Conservation (phyloP, 2,797 vertebrate species). For the Anabacerthia variegaticeps region DNA sequence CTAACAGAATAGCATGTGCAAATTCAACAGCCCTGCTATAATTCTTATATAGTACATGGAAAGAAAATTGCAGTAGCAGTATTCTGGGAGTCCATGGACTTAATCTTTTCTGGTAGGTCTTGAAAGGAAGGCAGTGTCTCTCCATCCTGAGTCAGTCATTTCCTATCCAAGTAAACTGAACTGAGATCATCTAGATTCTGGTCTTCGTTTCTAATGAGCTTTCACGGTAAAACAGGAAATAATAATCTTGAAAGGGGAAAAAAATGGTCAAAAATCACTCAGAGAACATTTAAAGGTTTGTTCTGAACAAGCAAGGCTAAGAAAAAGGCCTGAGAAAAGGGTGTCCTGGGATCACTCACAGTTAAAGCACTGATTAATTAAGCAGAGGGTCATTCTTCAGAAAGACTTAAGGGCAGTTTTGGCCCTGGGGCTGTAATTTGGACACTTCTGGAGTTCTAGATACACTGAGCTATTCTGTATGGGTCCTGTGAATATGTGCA, state of each 20-base stretch:
- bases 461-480: constrained; percentile 65
- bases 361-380: constrained; percentile 61
- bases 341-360: constrained; percentile 66
- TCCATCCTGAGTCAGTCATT: constrained; percentile 38
- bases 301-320: constrained; percentile 60
- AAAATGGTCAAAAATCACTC: constrained; percentile 69
- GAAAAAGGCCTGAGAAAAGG: constrained; percentile 65
- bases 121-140: constrained; percentile 63
- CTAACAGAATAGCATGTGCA: constrained; percentile 24
- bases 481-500: constrained; percentile 48
- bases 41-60: constrained; percentile 2
- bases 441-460: constrained; percentile 69
- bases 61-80: constrained; percentile 61
- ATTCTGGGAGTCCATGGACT: constrained; percentile 38
- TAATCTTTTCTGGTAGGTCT: constrained; percentile 44
- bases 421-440: constrained; percentile 65
- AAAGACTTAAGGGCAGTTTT: constrained; percentile 63
- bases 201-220: constrained; percentile 61
- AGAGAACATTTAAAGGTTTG: constrained; percentile 68
- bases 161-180: constrained; percentile 59
- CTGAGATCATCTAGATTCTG: constrained; percentile 71
- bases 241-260: constrained; percentile 65
- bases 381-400: constrained; percentile 62
- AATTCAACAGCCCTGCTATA: constrained; percentile 25
- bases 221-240: constrained; percentile 69